Base-by-base conservation (phyloP, 2,888 invertebrate species). In the Timema cristinae region DNA sequence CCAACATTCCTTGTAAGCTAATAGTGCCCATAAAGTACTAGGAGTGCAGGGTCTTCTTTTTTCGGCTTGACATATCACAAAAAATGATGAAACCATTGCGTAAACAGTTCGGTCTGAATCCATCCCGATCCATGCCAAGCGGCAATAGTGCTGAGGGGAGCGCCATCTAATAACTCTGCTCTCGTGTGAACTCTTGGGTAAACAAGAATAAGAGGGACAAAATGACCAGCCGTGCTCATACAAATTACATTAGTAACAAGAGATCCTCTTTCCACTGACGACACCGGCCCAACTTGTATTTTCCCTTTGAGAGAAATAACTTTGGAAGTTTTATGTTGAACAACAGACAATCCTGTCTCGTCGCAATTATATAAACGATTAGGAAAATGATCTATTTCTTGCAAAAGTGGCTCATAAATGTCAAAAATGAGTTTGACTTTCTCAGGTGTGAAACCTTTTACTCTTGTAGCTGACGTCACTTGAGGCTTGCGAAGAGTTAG, bases 21-120 rank as follows among this genome's bases (percentile, higher is more conserved):
- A 59, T 51, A 73, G 61, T 76, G 76, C 7, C 75, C 72, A 72
- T 73, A 74, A 16, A 76, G 63, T 7, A 75, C n/a, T 11, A 79
- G 73, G 49, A 78, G 68, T 10, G 78, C 76, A 48, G 77, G 77
- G 67, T 77, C 69, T 49, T 77, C 76, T 63, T 68, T 66, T 51
- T 76, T 74, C 4, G 78, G 78, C n/a, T 78, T 78, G 16, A 78
- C 72, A 48, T 71, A 67, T 0, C 72, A 54, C 56, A 77, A 71
- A 67, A 79, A 79, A 8, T 59, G 59, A 7, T 59, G 68, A 59
- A 81, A 76, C 79, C 80, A 81, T 54, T 78, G 69, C 7, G 78
- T 75, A 74, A 80, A 81, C 1, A 79, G 69, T 32, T 78, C 68
- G 11, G 72, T 69, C 73, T 80, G 79, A 9, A 81, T 77, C 80